Percentiles rank a stretch among this genome's conserved stretches.
These are phyloP conservation scores for Dermatophagoides farinae DNA, from an alignment of 1,140 invertebrate genomes.

Conservation along the genomic window DNA sequence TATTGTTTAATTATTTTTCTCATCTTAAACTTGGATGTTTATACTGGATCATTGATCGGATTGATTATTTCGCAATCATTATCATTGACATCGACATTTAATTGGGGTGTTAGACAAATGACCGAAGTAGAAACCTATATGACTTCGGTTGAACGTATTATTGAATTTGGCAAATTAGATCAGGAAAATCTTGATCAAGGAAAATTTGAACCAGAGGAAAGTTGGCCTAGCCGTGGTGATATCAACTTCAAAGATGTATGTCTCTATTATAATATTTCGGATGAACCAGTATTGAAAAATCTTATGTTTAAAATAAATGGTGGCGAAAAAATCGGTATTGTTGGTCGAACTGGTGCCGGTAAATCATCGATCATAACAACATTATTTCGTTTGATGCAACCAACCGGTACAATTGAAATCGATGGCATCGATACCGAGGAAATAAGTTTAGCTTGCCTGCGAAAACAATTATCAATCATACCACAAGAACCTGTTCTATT, in stretches of 20 bases:
- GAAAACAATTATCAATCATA: conserved; percentile 30
- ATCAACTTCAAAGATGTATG: conserved; percentile 45
- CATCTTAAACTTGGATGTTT: background rate
- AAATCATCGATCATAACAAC: conserved; percentile 27
- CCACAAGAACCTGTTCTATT: conserved; percentile 52
- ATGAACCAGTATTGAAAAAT: conserved; percentile 40
- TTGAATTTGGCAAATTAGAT: conserved; percentile 36
- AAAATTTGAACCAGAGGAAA: conserved; percentile 24
- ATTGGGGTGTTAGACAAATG: conserved; percentile 58
- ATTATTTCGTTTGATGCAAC: conserved; percentile 26
- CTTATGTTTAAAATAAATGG: conserved; percentile 33
- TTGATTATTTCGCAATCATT: conserved; percentile 57
- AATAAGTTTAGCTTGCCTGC: conserved; percentile 29
- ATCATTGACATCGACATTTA: conserved; percentile 49
- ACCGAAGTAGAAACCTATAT: conserved; percentile 60
- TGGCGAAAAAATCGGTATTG: conserved; percentile 28
- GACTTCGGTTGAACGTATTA: conserved; percentile 47
- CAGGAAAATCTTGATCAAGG: conserved; percentile 33
- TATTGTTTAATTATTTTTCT: conserved; percentile 25
- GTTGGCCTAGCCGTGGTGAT: conserved; percentile 45
- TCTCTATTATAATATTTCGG: conserved; percentile 41
- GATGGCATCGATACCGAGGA: conserved; percentile 29
- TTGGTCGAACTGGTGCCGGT: conserved; percentile 30
- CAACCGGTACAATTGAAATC: conserved; percentile 28
- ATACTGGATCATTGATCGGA: background rate